A percentile compares a stretch with the other conserved stretches of the same genome.
phyloP scores from a whole-genome alignment of 2,888 invertebrate species.

The Ormyrus labotus region DNA sequence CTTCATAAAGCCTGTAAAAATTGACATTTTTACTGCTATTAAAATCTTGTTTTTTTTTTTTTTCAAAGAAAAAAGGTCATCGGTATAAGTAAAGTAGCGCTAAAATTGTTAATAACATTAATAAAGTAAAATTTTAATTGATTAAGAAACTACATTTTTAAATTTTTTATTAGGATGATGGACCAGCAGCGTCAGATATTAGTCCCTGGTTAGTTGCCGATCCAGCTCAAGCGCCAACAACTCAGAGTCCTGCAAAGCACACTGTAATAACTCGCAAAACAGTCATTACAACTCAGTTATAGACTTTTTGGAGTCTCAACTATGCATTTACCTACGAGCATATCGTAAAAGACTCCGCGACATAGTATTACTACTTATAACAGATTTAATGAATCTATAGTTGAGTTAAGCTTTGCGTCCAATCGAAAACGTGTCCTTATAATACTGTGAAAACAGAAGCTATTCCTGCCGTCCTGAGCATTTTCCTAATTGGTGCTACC shows the following conservation, averaged over 20 bases:
- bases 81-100: not conserved
- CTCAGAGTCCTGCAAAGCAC: slow-evolving; percentile 80
- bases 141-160: not conserved
- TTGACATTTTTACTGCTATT: not conserved
- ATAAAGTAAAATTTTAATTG: slow-evolving; percentile 1
- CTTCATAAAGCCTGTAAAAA: not conserved
- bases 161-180: slow-evolving; percentile 73
- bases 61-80: not conserved
- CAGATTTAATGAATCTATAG: slow-evolving; percentile 51
- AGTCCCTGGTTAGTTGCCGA: slow-evolving; percentile 87
- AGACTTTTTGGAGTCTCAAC: slow-evolving; percentile 59
- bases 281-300: slow-evolving; percentile 91
- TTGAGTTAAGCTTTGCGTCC: slow-evolving; percentile 53
- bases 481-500: slow-evolving; percentile 57
- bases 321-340: slow-evolving; percentile 49
- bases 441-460: slow-evolving; percentile 16
- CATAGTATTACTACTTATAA: slow-evolving; percentile 59
- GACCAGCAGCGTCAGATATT: slow-evolving; percentile 75
- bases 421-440: slow-evolving; percentile 42
- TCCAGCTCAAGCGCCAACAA: slow-evolving; percentile 79
- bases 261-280: slow-evolving; percentile 88
- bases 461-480: slow-evolving; percentile 45
- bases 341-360: slow-evolving; percentile 48
- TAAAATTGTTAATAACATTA: not conserved
- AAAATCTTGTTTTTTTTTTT: not conserved